Evolutionary conservation across 2,113 vertebrate species (phyloP).

Genomic region (Anser cygnoides): DNA sequence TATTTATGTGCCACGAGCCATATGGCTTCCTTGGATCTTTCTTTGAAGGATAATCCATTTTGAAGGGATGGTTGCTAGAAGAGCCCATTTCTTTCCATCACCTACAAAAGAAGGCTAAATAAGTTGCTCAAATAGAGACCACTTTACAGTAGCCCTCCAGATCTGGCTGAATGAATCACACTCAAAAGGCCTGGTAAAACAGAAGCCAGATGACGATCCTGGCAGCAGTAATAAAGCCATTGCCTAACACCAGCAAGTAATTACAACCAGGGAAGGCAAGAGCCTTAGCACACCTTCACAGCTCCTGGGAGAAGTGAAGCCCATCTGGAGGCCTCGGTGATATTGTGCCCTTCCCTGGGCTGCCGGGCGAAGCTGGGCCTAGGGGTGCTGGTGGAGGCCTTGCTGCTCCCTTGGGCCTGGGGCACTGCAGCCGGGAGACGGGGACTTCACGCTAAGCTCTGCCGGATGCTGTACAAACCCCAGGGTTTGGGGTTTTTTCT

Average conservation of each 20-base stretch:
- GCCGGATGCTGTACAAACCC: neutral
- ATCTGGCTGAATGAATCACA: neutral
- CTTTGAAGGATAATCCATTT: neutral
- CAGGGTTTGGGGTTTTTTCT: neutral
- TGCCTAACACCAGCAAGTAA: neutral
- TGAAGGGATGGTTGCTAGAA: neutral
- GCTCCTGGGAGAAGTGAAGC: neutral
- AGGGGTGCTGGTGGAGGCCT: neutral
- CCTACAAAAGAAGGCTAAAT: neutral
- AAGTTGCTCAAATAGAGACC: neutral
- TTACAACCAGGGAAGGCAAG: neutral
- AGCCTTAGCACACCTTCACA: neutral
- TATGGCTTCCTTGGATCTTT: neutral
- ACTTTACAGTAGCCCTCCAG: neutral
- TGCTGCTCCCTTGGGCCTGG: neutral
- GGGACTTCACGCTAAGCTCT: neutral
- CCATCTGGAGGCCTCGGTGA: neutral
- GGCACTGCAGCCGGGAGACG: neutral
- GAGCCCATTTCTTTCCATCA: neutral
- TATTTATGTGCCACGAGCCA: neutral
- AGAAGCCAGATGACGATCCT: neutral
- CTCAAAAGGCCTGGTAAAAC: neutral
- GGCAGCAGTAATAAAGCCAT: rapidly evolving
- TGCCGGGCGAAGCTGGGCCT: neutral
- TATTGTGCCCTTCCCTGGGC: neutral